Evolutionary conservation across 1,140 invertebrate genomes (phyloP), one percentile per base, ranked within the genome.

Genomic region (Cydia strobilella): DNA sequence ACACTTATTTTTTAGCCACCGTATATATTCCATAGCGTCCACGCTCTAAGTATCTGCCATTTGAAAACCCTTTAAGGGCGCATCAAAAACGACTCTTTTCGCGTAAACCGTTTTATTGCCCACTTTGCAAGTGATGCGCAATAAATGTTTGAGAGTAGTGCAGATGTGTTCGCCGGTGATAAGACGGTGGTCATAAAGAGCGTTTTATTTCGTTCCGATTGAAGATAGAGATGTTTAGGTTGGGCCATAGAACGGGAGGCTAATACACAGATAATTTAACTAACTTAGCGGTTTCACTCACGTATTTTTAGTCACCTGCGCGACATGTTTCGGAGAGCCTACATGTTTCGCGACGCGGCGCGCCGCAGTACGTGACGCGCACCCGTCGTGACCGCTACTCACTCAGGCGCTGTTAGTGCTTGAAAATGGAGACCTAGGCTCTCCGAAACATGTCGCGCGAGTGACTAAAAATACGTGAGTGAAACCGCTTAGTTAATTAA

Each of bases 91-190:
- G 18, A 39, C 10, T 31, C 23, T 1, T n/a, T 13, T 7, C 13
- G 15, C 27, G 65, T 69, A 69, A 6, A 72, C 69, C 62, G 73
- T 79, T 83, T 83, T 82, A 83, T 66, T 62, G 75, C 71, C 54
- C 73, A 77, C 74, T 78, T 78, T 78, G 78, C 77, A 80, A 73
- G 75, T 73, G 77, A 79, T 75, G 66, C 63, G 72, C 59, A 48
- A 73, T 82, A 79, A 82, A 77, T 74, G 23, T 78, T 79, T 54
- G 71, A 51, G 42, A 71, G 51, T 54, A 54, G 62, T 63, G 59
- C 25, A 65, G 73, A 74, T 74, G 18, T 74, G 45, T 74, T 76
- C 74, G 75, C 77, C 54, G 72, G 23, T 31, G 72, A 69, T 78
- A 76, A 74, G 73, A 62, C 31, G 27, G 10, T 15, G 62, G 63